phyloP scores from a whole-genome alignment of 2,888 invertebrate species.

The Zygogramma bicolorata region DNA sequence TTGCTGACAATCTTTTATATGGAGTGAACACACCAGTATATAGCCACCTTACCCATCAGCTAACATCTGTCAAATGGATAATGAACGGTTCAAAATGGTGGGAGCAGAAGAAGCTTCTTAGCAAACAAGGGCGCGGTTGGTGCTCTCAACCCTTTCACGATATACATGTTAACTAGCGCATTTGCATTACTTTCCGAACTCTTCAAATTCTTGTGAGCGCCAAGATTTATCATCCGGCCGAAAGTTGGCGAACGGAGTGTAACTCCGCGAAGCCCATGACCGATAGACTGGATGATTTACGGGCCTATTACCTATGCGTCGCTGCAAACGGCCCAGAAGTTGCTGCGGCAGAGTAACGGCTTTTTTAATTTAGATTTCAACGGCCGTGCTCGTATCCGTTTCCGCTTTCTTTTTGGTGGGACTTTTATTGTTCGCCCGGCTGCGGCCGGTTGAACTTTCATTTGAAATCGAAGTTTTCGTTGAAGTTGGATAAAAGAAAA shows the following conservation, averaged over 20 bases:
- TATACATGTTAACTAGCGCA: conserved; percentile 49
- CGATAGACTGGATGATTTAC: conserved; percentile 52
- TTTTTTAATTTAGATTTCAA: neutral
- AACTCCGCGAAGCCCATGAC: conserved; percentile 43
- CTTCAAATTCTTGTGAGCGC: conserved; percentile 41
- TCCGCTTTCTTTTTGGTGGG: neutral
- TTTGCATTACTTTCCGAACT: conserved; percentile 48
- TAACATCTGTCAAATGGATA: no score
- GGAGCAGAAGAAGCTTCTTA: no score
- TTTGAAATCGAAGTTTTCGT: neutral
- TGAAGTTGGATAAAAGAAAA: no score
- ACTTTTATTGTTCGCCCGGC: neutral
- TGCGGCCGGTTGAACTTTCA: neutral
- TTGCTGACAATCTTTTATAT: no score
- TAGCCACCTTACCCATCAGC: no score
- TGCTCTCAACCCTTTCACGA: neutral
- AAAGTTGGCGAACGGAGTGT: conserved; percentile 45
- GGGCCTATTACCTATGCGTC: conserved; percentile 47
- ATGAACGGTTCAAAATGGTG: no score
- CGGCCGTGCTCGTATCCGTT: neutral
- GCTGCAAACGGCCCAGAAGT: conserved; percentile 40
- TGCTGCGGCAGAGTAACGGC: neutral
- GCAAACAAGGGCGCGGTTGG: neutral
- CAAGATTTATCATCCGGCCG: conserved; percentile 47
- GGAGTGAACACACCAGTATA: no score